Conservation (phyloP, 23 tunicate genomes). For the Trididemnum nubilum region DNA sequence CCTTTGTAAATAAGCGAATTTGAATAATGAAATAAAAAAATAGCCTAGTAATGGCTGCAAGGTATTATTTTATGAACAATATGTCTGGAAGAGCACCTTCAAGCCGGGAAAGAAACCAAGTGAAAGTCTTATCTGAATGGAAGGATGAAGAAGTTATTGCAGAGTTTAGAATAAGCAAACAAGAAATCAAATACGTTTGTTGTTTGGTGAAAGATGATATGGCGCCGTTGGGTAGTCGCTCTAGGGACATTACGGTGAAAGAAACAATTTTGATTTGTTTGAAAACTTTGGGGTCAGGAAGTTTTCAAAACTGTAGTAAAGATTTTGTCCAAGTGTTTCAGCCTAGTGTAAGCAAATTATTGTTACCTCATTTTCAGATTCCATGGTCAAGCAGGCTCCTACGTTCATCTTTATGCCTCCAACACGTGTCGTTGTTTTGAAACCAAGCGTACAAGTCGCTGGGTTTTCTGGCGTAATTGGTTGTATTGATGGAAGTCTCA, state of each 20-base stretch:
- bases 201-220: not conserved
- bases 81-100: no score
- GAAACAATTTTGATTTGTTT: not conserved
- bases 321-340: not conserved
- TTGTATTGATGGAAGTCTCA: conserved; percentile 12
- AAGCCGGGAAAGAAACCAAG: no score
- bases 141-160: not conserved
- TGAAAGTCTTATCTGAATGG: no score
- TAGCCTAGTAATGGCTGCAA: no score
- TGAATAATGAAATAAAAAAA: no score
- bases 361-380: not conserved
- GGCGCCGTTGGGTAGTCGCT: not conserved
- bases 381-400: not conserved
- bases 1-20: no score
- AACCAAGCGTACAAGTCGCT: not conserved
- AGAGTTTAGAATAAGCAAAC: not conserved
- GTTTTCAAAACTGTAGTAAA: conserved; percentile 15
- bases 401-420: not conserved
- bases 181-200: not conserved
- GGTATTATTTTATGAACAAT: no score
- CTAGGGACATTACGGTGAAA: not conserved
- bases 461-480: conserved; percentile 10
- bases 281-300: conserved; percentile 2
- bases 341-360: not conserved
- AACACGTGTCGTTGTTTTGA: not conserved